A percentile compares a stretch with the other conserved stretches of the same genome.
Conservation (phyloP, 2,888 invertebrate genomes). For the Apotomis capreana region DNA sequence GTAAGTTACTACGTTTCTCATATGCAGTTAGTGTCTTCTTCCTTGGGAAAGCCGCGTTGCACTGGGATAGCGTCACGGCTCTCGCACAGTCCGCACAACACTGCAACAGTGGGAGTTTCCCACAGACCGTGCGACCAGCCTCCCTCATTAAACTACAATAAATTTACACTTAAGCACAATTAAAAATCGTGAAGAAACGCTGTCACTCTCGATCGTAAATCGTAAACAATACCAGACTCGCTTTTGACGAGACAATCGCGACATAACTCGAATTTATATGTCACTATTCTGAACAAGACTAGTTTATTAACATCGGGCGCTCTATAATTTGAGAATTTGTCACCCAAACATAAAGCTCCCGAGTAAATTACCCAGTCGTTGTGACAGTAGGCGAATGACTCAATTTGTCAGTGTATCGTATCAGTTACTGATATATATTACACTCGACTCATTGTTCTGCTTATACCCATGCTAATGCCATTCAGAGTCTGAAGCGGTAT, state of each 20-base stretch:
- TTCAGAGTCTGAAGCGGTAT: constrained; percentile 58
- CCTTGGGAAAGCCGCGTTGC: not conserved
- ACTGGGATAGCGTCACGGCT: constrained; percentile 6
- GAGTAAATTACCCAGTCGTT: constrained; percentile 44
- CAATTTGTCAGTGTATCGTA: constrained; percentile 59
- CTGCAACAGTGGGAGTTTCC: constrained; percentile 72
- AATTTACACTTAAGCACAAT: constrained; percentile 61
- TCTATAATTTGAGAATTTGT: constrained; percentile 30
- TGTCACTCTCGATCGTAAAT: constrained; percentile 17
- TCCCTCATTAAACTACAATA: constrained; percentile 67
- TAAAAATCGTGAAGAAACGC: constrained; percentile 31
- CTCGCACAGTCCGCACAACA: constrained; percentile 42
- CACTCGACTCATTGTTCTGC: constrained; percentile 43
- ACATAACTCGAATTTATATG: constrained; percentile 8
- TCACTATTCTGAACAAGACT: constrained; percentile 27
- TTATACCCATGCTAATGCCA: constrained; percentile 62
- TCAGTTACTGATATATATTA: constrained; percentile 57
- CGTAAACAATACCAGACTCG: constrained; percentile 23
- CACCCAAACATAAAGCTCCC: constrained; percentile 21
- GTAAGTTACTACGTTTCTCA: constrained; percentile 6
- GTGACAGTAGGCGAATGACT: constrained; percentile 56
- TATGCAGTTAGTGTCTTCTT: not conserved
- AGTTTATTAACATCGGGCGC: constrained; percentile 32
- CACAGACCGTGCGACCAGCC: constrained; percentile 66
- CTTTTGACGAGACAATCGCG: constrained; percentile 15